Evolutionary conservation across 2,797 vertebrate genomes (phyloP), one percentile per base, ranked within the genome.

Genomic region (Anomalospiza imberbis): DNA sequence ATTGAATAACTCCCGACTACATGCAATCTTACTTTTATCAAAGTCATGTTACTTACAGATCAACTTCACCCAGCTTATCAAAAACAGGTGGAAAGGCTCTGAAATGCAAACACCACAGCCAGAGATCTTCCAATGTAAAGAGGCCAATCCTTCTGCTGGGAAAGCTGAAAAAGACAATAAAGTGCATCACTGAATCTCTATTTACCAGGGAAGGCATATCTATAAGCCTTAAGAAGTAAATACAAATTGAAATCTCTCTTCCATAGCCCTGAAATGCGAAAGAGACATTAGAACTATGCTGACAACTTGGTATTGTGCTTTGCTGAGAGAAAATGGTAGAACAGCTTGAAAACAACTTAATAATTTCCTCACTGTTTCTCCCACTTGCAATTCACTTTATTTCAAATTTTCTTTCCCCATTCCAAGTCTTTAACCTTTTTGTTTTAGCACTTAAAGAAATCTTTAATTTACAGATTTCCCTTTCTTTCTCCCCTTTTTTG

Each of bases 151-250:
- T 94, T 34, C 68, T 85, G 80, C 80, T 92, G 91, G 84, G 91
- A 93, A 97, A 92, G 54, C 79, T 95, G 90, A 85, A 91, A 94
- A 83, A 85, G 89, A 71, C 66, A 94, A 87, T 50, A 17, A 68
- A 92, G 25, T 28, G 47, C 70, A 60, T 40, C 31, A 18, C 1
- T 78, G 61, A 61, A 61, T 80, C 48, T 51, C 50, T 76, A 1
- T 34, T 75, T 72, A n/a, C 28, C 26, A 34, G 14, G 12, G 22
- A 79, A 57, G 65, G 42, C 50, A 71, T 19, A 51, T 21, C 19
- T 58, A 0, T 32, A 51, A 57, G 29, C 24, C 40, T 32, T 85
- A 63, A 57, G 32, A 83, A 80, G 53, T 45, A 57, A 71, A 87
- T 54, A 48, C 29, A 65, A 58, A 54, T 17, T 53, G 58, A 29